Conservation (phyloP, 1,140 invertebrate species). For the Drosophila virilis region DNA sequence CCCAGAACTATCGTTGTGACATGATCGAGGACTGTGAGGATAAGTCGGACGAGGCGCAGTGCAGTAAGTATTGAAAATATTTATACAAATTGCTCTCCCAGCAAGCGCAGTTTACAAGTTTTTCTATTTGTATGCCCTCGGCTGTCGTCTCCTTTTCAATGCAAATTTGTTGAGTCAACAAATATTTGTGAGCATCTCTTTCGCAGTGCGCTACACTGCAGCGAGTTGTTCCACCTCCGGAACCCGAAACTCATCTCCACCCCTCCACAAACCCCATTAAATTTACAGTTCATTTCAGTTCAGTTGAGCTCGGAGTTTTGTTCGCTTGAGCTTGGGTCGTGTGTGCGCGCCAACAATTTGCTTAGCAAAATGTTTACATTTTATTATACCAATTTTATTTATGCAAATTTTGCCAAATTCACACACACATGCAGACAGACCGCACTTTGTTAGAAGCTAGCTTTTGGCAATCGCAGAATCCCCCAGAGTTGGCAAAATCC, state of each 20-base stretch:
- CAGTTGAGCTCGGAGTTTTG: slow-evolving; percentile 21
- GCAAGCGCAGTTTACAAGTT: too few relatives aligned
- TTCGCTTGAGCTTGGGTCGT: slow-evolving; percentile 15
- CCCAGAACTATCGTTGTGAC: slow-evolving; percentile 95
- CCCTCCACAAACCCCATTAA: slow-evolving; percentile 4
- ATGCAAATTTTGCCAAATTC: slow-evolving; percentile 70
- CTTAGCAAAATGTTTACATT: slow-evolving; percentile 80
- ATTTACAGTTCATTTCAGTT: slow-evolving; percentile 16
- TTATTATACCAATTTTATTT: slow-evolving; percentile 81
- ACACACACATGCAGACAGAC: slow-evolving; percentile 43
- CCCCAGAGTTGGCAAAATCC: slow-evolving; percentile 11
- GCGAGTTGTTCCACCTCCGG: neutral
- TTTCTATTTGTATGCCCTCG: neutral
- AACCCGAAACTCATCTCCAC: neutral
- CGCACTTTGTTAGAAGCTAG: slow-evolving; percentile 43
- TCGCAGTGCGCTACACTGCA: neutral
- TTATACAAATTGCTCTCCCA: slow-evolving; percentile 1
- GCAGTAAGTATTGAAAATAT: slow-evolving; percentile 90
- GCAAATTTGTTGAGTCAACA: slow-evolving; percentile 71
- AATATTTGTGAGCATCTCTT: slow-evolving; percentile 58
- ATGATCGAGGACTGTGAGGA: slow-evolving; percentile 97
- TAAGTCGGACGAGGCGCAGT: slow-evolving; percentile 96
- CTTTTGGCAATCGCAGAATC: slow-evolving; percentile 35
- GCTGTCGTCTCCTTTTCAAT: slow-evolving; percentile 49
- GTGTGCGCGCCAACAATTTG: slow-evolving; percentile 64